Percentiles rank a stretch among this genome's conserved stretches.
Evolutionary conservation across 2,113 vertebrate species (phyloP).

Genomic region (Poeciliopsis prolifica): DNA sequence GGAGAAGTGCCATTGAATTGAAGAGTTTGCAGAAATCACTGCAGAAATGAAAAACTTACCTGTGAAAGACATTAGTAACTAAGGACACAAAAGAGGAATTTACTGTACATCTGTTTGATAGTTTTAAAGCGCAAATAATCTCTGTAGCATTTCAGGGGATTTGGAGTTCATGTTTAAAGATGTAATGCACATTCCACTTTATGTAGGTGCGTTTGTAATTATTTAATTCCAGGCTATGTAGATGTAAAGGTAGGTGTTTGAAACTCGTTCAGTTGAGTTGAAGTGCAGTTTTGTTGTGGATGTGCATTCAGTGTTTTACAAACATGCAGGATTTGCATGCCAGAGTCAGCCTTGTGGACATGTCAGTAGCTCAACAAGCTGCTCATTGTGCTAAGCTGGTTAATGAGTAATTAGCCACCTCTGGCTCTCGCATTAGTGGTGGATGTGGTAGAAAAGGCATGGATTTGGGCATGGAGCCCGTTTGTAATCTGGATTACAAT

Average conservation of each 20-base stretch:
- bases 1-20: slow-evolving; percentile 69
- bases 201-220: neutral
- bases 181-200: neutral
- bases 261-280: neutral
- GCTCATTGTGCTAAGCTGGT: slow-evolving; percentile 54
- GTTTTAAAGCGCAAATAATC: neutral
- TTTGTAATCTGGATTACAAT: neutral
- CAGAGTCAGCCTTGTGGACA: slow-evolving; percentile 12
- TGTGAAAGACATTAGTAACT: slow-evolving; percentile 48
- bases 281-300: slow-evolving; percentile 3
- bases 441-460: slow-evolving; percentile 16
- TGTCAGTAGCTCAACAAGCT: slow-evolving; percentile 40
- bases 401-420: slow-evolving; percentile 56
- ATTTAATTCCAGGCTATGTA: neutral
- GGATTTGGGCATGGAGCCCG: neutral
- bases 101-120: slow-evolving; percentile 8
- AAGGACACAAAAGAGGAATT: slow-evolving; percentile 24
- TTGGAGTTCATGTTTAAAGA: neutral
- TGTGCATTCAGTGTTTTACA: slow-evolving; percentile 23
- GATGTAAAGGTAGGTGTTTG: neutral
- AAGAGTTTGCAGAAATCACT: slow-evolving; percentile 57
- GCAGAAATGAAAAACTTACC: slow-evolving; percentile 44
- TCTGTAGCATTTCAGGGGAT: slow-evolving; percentile 1
- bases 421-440: slow-evolving; percentile 33
- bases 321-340: slow-evolving; percentile 35